Conservation (phyloP, 2,113 vertebrate species). For the Ibidorhyncha struthersii region DNA sequence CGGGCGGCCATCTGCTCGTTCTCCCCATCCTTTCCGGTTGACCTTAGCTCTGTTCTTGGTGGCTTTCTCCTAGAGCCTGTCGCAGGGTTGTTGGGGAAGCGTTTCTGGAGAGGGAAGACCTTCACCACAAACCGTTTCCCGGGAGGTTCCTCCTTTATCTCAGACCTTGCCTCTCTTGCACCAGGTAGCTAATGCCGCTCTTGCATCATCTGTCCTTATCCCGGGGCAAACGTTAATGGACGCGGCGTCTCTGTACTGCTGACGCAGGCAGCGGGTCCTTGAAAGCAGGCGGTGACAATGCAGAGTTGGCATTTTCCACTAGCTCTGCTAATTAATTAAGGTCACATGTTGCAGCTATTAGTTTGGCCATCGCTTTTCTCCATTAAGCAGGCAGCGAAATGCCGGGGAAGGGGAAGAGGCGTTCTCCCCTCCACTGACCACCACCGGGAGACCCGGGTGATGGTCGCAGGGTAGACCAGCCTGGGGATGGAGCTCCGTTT, state of each 20-base stretch:
- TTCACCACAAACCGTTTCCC: not conserved
- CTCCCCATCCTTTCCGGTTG: not conserved
- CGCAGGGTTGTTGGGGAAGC: not conserved
- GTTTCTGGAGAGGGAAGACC: not conserved
- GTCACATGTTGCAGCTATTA: slow-evolving; percentile 1
- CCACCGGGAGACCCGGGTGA: fast-evolving
- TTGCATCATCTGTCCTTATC: not conserved
- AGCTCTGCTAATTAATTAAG: slow-evolving; percentile 42
- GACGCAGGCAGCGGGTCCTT: slow-evolving; percentile 28
- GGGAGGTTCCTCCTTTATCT: not conserved
- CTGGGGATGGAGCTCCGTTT: not conserved
- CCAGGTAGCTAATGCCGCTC: not conserved
- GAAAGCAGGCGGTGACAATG: slow-evolving; percentile 32
- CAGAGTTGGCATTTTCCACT: slow-evolving; percentile 42
- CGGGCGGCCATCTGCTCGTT: not conserved
- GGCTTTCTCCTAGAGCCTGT: not conserved
- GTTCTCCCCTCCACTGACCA: not conserved
- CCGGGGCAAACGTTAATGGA: not conserved
- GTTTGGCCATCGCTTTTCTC: not conserved
- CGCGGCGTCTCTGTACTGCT: not conserved
- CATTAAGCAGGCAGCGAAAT: not conserved
- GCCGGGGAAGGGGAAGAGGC: not conserved
- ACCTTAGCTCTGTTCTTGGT: slow-evolving; percentile 22
- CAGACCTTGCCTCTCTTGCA: not conserved
- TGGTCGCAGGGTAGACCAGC: fast-evolving